These are phyloP conservation scores for Ochropleura plecta DNA, from an alignment of 2,888 invertebrate genomes.

Conservation along the genomic window DNA sequence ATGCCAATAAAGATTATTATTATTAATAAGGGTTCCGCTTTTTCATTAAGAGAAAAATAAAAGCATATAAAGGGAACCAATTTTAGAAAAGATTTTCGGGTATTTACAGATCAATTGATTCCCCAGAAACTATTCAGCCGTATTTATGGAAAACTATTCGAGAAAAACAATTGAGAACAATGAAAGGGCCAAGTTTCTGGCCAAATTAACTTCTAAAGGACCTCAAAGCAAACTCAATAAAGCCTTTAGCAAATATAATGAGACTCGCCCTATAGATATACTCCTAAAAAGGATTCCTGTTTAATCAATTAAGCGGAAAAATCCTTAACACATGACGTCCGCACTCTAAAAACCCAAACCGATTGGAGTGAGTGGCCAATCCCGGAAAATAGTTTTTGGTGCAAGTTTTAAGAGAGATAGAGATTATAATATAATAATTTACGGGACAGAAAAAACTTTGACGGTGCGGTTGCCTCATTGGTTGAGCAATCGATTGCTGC, in stretches of 20 bases:
- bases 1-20: too few relatives aligned
- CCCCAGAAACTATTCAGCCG: not conserved
- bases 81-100: not conserved
- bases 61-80: not conserved
- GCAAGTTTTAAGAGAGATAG: constrained; percentile 53
- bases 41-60: not conserved
- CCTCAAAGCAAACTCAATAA: constrained; percentile 27
- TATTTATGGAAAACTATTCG: not conserved
- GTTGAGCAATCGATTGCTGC: too few relatives aligned
- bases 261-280: constrained; percentile 57
- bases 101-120: not conserved
- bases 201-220: constrained; percentile 26
- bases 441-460: too few relatives aligned
- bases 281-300: constrained; percentile 70
- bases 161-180: not conserved
- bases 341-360: constrained; percentile 81
- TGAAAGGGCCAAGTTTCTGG: constrained; percentile 7
- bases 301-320: constrained; percentile 82
- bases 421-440: too few relatives aligned
- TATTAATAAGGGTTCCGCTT: too few relatives aligned
- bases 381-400: constrained; percentile 66
- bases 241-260: constrained; percentile 54
- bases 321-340: constrained; percentile 82
- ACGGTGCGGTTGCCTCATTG: too few relatives aligned
- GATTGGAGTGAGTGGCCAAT: constrained; percentile 79